Evolutionary conservation across 2,113 vertebrate species (phyloP).

Genomic region (Hemichromis elongatus): DNA sequence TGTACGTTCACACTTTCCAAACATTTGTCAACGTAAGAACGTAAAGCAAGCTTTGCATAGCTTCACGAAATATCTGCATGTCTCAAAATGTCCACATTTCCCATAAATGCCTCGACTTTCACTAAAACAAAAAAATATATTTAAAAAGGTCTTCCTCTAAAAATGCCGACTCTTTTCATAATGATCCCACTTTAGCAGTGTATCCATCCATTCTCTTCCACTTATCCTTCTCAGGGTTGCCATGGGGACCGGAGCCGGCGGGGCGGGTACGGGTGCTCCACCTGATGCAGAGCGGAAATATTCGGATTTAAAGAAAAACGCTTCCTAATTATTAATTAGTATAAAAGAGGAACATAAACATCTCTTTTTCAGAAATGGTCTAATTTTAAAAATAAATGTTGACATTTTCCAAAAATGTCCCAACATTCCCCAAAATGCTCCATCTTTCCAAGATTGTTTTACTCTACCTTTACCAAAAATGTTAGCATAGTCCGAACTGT

Average conservation of each 20-base stretch:
- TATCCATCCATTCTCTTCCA: background rate
- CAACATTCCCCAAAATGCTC: background rate
- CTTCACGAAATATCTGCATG: rapidly evolving
- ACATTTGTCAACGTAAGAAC: background rate
- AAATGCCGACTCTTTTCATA: background rate
- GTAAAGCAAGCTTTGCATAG: background rate
- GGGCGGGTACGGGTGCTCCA: background rate
- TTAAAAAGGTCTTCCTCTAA: background rate
- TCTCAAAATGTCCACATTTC: background rate
- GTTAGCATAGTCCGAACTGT: background rate
- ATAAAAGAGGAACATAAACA: background rate
- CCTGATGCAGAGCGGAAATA: background rate
- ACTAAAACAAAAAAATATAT: background rate
- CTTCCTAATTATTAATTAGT: background rate
- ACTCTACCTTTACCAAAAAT: background rate
- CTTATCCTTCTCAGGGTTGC: background rate
- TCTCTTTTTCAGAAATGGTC: background rate
- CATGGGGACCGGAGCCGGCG: background rate
- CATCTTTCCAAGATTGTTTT: background rate
- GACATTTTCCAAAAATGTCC: rapidly evolving
- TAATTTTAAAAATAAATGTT: background rate
- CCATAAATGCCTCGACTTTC: background rate
- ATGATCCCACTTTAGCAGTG: background rate
- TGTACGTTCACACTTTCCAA: background rate
- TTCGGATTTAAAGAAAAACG: background rate